phyloP scores from a whole-genome alignment of 35 echinoderm and acorn worm genomes.

The Lytechinus pictus region DNA sequence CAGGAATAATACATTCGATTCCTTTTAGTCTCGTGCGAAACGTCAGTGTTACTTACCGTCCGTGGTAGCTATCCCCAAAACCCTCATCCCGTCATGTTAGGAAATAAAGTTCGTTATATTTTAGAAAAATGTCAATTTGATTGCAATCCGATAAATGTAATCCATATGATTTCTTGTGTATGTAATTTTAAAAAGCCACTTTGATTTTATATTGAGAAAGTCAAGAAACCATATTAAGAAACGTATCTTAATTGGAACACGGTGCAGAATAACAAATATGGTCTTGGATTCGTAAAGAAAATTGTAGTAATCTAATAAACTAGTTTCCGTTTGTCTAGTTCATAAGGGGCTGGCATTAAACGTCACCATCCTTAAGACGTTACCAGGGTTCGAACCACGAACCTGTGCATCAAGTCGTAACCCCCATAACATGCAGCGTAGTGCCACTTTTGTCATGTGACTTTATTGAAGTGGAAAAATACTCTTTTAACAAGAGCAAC shows the following conservation, averaged over 20 bases:
- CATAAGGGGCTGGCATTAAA: too few species aligned
- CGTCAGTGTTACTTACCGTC: not conserved
- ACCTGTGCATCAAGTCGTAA: too few species aligned
- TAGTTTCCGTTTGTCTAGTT: not conserved
- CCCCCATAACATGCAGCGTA: too few species aligned
- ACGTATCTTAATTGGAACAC: not conserved
- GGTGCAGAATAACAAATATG: not conserved
- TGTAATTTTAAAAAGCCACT: not conserved
- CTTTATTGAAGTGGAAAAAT: too few species aligned
- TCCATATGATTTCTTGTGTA: not conserved
- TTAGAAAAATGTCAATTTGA: not conserved
- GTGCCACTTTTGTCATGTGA: too few species aligned
- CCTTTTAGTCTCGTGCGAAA: not conserved
- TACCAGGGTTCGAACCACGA: too few species aligned
- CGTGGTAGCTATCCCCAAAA: not conserved
- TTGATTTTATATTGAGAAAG: not conserved
- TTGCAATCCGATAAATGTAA: not conserved
- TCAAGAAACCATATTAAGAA: not conserved
- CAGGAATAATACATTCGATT: not conserved
- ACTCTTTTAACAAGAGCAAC: too few species aligned
- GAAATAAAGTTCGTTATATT: not conserved
- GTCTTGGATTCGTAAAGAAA: not conserved
- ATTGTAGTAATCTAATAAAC: not conserved
- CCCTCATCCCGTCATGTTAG: not conserved
- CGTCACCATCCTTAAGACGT: too few species aligned